Evolutionary conservation across 2,888 invertebrate genomes (phyloP).

Genomic region (Leptarthrus brevirostris): DNA sequence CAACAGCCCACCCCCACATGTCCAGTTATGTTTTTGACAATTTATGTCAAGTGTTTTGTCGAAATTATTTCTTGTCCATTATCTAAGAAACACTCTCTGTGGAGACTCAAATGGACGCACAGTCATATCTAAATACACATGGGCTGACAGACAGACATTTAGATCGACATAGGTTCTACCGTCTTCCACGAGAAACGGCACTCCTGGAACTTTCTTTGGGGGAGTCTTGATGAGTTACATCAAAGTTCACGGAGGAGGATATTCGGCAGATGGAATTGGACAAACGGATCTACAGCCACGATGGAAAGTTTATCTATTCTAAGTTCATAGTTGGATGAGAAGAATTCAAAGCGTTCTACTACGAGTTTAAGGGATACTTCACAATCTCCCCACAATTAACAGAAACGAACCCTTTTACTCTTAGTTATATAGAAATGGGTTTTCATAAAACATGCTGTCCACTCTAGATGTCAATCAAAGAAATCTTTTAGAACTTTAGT

Average conservation of each 20-base stretch:
- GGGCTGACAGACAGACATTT: conserved; percentile 14
- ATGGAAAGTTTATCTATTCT: conserved; percentile 30
- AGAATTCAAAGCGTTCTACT: conserved; percentile 9
- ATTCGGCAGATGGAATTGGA: conserved; percentile 30
- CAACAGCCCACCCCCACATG: conserved; percentile 3
- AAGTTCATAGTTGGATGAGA: conserved; percentile 2
- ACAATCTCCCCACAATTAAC: conserved; percentile 9
- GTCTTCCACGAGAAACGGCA: neutral
- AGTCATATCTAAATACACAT: neutral
- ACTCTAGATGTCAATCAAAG: too few relatives aligned
- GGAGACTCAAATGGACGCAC: neutral
- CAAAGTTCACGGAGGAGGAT: conserved; percentile 11
- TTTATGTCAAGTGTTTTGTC: conserved; percentile 46
- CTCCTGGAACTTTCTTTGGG: neutral
- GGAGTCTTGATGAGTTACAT: conserved; percentile 23
- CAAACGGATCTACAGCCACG: conserved; percentile 18
- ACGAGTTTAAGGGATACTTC: neutral
- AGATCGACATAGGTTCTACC: conserved; percentile 34
- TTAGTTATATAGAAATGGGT: neutral
- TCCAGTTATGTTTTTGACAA: conserved; percentile 47
- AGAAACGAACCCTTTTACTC: conserved; percentile 1
- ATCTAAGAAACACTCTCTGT: conserved; percentile 42
- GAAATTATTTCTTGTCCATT: conserved; percentile 46
- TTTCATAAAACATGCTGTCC: too few relatives aligned
- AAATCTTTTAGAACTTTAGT: too few relatives aligned